phyloP scores from a whole-genome alignment of 2,888 invertebrate species.

The Dorcus parallelipipedus region DNA sequence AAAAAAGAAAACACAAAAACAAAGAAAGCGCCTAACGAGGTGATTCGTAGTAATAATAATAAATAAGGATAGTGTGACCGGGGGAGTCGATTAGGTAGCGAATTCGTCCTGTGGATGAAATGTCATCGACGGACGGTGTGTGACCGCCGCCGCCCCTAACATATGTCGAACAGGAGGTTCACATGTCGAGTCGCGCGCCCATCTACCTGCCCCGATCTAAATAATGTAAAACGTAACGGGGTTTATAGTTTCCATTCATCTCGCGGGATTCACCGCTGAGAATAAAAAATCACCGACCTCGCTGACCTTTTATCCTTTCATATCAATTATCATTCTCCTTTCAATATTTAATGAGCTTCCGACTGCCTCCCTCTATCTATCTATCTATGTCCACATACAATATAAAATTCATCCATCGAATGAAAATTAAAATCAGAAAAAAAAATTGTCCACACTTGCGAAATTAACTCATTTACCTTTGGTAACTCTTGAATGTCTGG shows the following conservation, averaged over 20 bases:
- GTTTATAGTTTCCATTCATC: slow-evolving; percentile 39
- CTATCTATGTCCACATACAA: too few species aligned
- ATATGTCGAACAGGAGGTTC: slow-evolving; percentile 26
- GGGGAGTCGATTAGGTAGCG: background rate
- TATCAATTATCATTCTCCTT: slow-evolving; percentile 23
- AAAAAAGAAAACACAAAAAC: background rate
- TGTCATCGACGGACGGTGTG: slow-evolving; percentile 17
- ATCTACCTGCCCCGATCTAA: slow-evolving; percentile 36
- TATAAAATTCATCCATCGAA: background rate
- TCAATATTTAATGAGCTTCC: slow-evolving; percentile 10
- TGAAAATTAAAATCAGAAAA: too few species aligned
- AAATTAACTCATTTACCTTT: background rate
- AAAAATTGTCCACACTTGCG: too few species aligned
- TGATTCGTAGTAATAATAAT: background rate
- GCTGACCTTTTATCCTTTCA: slow-evolving; percentile 19
- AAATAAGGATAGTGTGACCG: background rate
- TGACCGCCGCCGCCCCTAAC: slow-evolving; percentile 22
- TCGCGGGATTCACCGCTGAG: slow-evolving; percentile 31
- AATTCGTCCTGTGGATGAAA: slow-evolving; percentile 4
- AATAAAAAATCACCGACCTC: slow-evolving; percentile 24
- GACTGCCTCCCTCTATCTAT: too few species aligned
- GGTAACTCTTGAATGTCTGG: too few species aligned
- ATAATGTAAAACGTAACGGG: slow-evolving; percentile 39
- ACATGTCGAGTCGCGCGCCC: slow-evolving; percentile 34
- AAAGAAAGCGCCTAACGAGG: background rate